Conservation (phyloP, 1,140 invertebrate species). For the Orius insidiosus region DNA sequence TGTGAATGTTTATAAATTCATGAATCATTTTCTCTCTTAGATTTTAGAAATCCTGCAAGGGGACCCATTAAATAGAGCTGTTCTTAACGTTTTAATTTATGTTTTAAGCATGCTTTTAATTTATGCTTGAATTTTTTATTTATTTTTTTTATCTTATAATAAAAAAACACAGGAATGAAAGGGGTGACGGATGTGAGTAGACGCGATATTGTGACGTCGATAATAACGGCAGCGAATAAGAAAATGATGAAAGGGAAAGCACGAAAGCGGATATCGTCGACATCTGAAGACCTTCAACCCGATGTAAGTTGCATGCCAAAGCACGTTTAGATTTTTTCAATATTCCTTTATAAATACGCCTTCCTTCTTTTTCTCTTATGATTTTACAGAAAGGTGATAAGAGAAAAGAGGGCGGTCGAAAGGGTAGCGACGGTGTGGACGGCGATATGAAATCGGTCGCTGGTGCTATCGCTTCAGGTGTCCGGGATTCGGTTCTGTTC, state of each 20-base stretch:
- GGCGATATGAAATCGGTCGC: slow-evolving; percentile 4
- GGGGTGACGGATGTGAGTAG: slow-evolving; percentile 32
- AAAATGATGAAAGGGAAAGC: slow-evolving; percentile 36
- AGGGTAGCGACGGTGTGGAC: neutral
- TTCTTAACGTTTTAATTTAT: too few relatives aligned
- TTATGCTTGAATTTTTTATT: slow-evolving; percentile 13
- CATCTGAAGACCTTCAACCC: slow-evolving; percentile 5
- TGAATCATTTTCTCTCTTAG: too few relatives aligned
- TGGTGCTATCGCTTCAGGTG: slow-evolving; percentile 17
- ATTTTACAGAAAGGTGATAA: slow-evolving; percentile 11
- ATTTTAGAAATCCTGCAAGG: too few relatives aligned
- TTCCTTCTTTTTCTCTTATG: neutral
- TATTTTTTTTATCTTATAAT: slow-evolving; percentile 6
- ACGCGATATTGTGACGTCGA: slow-evolving; percentile 60
- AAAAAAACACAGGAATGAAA: slow-evolving; percentile 22
- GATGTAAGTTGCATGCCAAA: slow-evolving; percentile 4
- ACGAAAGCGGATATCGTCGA: slow-evolving; percentile 12
- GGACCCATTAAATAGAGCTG: too few relatives aligned
- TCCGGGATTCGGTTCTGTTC: slow-evolving; percentile 19
- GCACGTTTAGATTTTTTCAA: neutral
- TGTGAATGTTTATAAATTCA: too few relatives aligned
- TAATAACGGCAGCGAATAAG: slow-evolving; percentile 61
- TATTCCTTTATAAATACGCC: neutral
- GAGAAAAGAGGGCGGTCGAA: slow-evolving; percentile 7
- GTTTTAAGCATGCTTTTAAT: slow-evolving; percentile 1